Base-by-base conservation (phyloP, 1,140 invertebrate species). In the Wasmannia auropunctata region DNA sequence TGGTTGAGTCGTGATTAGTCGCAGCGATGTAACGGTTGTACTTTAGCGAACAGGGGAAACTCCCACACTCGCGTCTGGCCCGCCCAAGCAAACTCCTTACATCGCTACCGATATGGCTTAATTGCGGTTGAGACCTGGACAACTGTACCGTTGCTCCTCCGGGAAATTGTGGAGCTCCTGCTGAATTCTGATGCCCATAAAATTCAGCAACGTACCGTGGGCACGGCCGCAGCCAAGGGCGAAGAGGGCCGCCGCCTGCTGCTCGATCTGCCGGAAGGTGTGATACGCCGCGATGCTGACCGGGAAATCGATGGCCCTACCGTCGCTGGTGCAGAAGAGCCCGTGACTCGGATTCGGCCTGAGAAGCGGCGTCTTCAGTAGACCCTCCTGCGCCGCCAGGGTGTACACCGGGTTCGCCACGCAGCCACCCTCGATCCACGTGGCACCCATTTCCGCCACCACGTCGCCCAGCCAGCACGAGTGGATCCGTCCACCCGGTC, bases 391-490 rank as follows among this genome's bases (percentile, higher is more conserved):
- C 3, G 96, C 96, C 3, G 97, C 97, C 49, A 97, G 87, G 5
- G 96, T 96, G 88, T 96, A 97, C 3, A 97, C 95, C 1, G 96
- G 96, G 93, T 97, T 97, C 11, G 96, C 95, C 43, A 96, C 93
- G 92, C 96, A 96, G 19, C 96, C 96, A 37, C 96, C 96, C 84
- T 96, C 96, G 88, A 97, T 96, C 95, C 95, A 96, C 63, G 96
- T 95, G 0, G 97, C 97, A 0, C 97, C 97, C 95, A 97, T 96
- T 94, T 98, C 97, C 14, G 97, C 96, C 6, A 97, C 96, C 0
- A 96, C 96, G 85, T 97, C 97, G 40, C 97, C 97, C 31, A 97
- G 94, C 96, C 96, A 97, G 89, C 97, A 97, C 0, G 97, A 97
- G 93, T 97, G 97, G 25, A 98, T 97, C 86, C 97, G 95, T 70